Evolutionary conservation across 2,113 vertebrate genomes (phyloP), one percentile per base, ranked within the genome.

Genomic region (Hymenochirus boettgeri): DNA sequence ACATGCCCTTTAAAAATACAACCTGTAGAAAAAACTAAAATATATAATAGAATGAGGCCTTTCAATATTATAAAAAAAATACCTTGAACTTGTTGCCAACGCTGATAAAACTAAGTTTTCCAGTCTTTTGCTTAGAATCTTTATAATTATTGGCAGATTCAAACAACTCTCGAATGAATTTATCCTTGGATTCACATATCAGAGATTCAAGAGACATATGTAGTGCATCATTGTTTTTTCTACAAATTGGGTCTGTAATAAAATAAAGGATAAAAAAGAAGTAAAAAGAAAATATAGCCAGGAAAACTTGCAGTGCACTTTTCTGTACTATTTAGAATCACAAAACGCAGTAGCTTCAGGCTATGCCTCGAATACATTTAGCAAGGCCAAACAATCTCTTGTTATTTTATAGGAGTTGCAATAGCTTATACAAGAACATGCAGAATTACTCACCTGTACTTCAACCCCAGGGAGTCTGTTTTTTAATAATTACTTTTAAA

Each of bases 41-140:
- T n/a, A n/a, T n/a, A n/a, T n/a, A n/a, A n/a, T n/a, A n/a, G n/a
- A n/a, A n/a, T n/a, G n/a, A n/a, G n/a, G n/a, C n/a, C n/a, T n/a
- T n/a, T n/a, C n/a, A n/a, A n/a, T n/a, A n/a, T n/a, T n/a, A n/a
- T n/a, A n/a, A n/a, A n/a, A n/a, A 7, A 3, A 35, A 85, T 86
- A 97, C 96, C 94, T 95, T 98, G 70, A 98, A 99, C 73, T 99
- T 99, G 88, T 98, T 99, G 39, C 93, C 96, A 35, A 98, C 95
- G 1, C 96, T 98, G 83, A 98, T 99, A 86, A 99, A 98, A 75
- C 89, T 85, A 27, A 99, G 92, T 61, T 99, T 99, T 45, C 96
- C 96, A 1, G 96, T 90, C 83, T 98, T 99, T 76, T 96, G 96
- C 75, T 94, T 98, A 7, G 81, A 62, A 64, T 96, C 93, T 77